These are phyloP conservation scores for Anolis apletophallus DNA, from an alignment of 2,797 vertebrate species.

Conservation along the genomic window DNA sequence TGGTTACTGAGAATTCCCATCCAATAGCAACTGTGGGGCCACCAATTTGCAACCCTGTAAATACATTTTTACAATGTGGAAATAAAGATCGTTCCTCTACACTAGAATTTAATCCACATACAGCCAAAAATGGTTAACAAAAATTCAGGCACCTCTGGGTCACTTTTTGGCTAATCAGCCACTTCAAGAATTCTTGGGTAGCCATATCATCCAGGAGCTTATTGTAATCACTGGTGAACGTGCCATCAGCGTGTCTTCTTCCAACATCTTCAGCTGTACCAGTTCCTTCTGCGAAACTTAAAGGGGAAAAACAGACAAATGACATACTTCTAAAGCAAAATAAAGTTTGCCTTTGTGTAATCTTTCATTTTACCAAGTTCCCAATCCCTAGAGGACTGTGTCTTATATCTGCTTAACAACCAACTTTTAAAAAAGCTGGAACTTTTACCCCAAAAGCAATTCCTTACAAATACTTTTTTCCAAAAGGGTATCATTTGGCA, in stretches of 20 bases:
- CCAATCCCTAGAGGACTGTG: background rate
- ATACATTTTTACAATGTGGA: conserved; percentile 8
- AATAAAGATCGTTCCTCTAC: conserved; percentile 29
- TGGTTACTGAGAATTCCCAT: background rate
- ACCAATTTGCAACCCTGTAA: background rate
- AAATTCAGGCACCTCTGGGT: conserved; percentile 78
- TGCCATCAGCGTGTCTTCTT: conserved; percentile 93
- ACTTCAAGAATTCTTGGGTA: conserved; percentile 93
- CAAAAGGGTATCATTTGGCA: background rate
- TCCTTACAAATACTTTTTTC: background rate
- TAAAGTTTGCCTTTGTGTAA: conserved; percentile 16
- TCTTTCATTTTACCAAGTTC: background rate
- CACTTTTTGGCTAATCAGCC: conserved; percentile 92
- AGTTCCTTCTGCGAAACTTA: conserved; percentile 84
- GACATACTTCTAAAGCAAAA: conserved; percentile 40
- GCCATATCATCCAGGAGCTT: conserved; percentile 94
- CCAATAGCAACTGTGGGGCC: background rate
- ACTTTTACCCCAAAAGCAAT: background rate
- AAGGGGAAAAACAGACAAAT: conserved; percentile 55
- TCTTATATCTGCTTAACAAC: background rate
- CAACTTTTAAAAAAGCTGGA: accelerated
- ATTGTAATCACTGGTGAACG: conserved; percentile 96
- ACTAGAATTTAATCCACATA: conserved; percentile 19
- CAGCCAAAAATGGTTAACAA: conserved; percentile 19
- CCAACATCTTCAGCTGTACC: conserved; percentile 72